Evolutionary conservation across 1,140 invertebrate species (phyloP), one percentile per base, ranked within the genome.

Genomic region (Anastatus disparis): DNA sequence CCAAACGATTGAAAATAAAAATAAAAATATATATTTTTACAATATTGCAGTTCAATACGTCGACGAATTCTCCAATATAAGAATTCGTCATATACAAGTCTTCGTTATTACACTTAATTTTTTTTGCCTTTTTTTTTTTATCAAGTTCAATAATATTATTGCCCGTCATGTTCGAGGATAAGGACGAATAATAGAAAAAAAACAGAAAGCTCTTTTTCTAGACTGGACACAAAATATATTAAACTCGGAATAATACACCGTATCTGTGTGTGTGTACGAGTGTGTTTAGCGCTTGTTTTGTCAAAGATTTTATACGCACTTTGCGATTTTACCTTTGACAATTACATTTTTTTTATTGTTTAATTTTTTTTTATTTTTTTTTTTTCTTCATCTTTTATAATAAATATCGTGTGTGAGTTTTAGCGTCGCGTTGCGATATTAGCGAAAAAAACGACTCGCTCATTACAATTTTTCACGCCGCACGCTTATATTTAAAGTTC

Each of bases 191-290:
- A n/a, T n/a, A n/a, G 20, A 29, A 69, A 58, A 42, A 56, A 56
- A 27, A 69, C 31, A 50, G n/a, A n/a, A n/a, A 68, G 20, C 35
- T 65, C 9, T 44, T 53, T 53, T 62, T 74, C 71, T 80, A 82
- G 80, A 82, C 79, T 82, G 78, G 81, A 82, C 81, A 82, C 78
- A 82, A 82, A 82, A 81, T 82, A 82, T 82, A 82, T 82, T 82
- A 80, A 81, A 82, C 81, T 82, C 77, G 79, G 79, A 81, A 77
- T 80, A 80, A 81, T 81, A 81, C 79, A 81, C 74, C 77, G 76
- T 69, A n/a, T n/a, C n/a, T n/a, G n/a, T n/a, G n/a, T n/a, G n/a
- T n/a, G n/a, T n/a, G n/a, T n/a, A n/a, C n/a, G n/a, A n/a, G n/a
- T n/a, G n/a, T n/a, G 72, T 77, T 75, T 79, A 78, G 76, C 75